These are phyloP conservation scores for Glaucidium brasilianum DNA, from an alignment of 2,113 vertebrate genomes.

Conservation along the genomic window DNA sequence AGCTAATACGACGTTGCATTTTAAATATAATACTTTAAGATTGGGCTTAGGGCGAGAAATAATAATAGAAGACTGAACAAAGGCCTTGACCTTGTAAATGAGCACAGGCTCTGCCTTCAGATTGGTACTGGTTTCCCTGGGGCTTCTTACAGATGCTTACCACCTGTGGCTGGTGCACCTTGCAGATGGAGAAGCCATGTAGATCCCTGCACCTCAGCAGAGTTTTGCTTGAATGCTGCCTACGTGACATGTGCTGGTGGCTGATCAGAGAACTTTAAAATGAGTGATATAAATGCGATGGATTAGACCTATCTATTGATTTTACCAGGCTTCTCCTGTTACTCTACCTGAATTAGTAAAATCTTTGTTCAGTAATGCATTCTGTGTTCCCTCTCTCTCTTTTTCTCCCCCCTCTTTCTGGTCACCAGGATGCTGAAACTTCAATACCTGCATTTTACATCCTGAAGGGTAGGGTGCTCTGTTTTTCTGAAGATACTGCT, in stretches of 20 bases:
- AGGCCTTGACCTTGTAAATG: fast-evolving
- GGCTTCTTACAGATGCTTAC: not conserved
- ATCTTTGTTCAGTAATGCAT: not conserved
- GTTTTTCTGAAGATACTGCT: not conserved
- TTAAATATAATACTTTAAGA: not conserved
- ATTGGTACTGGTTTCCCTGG: not conserved
- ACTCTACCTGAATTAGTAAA: not conserved
- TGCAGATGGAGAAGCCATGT: fast-evolving
- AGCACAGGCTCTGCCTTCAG: fast-evolving
- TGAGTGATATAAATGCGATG: not conserved
- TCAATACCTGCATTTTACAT: not conserved
- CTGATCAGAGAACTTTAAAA: not conserved
- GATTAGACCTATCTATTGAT: not conserved
- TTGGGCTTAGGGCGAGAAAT: not conserved
- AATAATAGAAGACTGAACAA: not conserved
- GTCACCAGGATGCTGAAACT: not conserved
- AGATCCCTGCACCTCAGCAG: not conserved
- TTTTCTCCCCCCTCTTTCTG: not conserved
- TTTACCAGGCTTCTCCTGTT: not conserved
- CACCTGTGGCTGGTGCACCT: not conserved
- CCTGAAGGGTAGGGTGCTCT: not conserved
- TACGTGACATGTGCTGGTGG: not conserved
- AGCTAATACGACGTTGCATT: not conserved
- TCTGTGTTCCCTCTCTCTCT: not conserved
- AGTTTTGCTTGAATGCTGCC: not conserved